Conservation (phyloP, 2,888 invertebrate genomes). For the Cantharis nigra region DNA sequence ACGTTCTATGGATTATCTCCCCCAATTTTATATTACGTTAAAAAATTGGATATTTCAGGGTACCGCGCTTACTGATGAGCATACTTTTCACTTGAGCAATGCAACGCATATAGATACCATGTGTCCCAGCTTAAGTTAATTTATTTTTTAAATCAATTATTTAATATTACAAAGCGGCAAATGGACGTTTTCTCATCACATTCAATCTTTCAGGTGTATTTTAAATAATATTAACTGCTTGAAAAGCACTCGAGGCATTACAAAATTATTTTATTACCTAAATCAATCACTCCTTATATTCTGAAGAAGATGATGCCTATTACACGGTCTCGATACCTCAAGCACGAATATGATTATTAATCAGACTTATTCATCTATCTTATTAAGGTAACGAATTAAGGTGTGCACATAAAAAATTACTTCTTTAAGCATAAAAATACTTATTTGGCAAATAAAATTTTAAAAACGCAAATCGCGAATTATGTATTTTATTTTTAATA, state of each 20-base stretch:
- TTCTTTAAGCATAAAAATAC: neutral
- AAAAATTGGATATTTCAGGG: neutral
- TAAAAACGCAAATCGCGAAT: neutral
- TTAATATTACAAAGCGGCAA: conserved; percentile 21
- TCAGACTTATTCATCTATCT: conserved; percentile 27
- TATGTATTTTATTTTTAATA: neutral
- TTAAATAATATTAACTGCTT: conserved; percentile 27
- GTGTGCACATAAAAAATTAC: neutral
- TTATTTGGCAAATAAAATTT: neutral
- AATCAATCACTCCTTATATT: conserved; percentile 30
- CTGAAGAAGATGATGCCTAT: conserved; percentile 23
- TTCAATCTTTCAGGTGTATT: conserved; percentile 19
- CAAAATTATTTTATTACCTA: conserved; percentile 32
- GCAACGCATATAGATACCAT: neutral
- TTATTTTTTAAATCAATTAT: conserved; percentile 27
- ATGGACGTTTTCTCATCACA: conserved; percentile 19
- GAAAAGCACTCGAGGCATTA: conserved; percentile 21
- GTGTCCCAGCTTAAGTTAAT: conserved; percentile 6
- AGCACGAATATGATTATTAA: conserved; percentile 29
- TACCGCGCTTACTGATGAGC: neutral
- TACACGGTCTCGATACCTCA: conserved; percentile 25
- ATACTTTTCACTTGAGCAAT: neutral
- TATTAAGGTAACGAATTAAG: conserved; percentile 17
- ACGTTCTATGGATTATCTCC: neutral
- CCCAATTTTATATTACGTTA: neutral